Conservation (phyloP, 2,113 vertebrate genomes). For the Bucco capensis region DNA sequence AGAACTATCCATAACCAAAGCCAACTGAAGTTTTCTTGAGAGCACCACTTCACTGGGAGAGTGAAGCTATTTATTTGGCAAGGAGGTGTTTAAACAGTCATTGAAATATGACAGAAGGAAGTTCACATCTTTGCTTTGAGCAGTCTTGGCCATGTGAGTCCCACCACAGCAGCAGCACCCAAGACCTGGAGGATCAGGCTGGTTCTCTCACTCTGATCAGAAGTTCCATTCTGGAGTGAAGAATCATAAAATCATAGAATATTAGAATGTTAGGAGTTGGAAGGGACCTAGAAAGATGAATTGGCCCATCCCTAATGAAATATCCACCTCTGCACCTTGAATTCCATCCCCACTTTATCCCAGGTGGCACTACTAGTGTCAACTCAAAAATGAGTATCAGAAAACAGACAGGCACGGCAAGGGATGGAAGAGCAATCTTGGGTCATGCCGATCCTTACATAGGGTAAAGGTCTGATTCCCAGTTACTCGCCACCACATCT, state of each 20-base stretch:
- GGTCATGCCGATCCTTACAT: neutral
- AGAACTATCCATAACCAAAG: neutral
- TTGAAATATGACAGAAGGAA: neutral
- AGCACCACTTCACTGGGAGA: neutral
- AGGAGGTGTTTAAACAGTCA: neutral
- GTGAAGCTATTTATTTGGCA: neutral
- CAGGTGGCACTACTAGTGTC: neutral
- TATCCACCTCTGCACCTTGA: neutral
- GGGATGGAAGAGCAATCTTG: neutral
- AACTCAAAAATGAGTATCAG: neutral
- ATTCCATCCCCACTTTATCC: neutral
- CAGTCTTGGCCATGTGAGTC: neutral
- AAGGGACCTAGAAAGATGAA: too few species aligned
- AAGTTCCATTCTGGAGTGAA: neutral
- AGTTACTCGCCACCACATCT: neutral
- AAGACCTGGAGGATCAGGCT: neutral
- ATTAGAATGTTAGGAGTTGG: too few species aligned
- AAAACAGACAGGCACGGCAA: neutral
- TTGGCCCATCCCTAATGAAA: neutral
- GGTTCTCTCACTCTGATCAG: neutral
- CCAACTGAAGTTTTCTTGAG: neutral
- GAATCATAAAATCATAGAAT: too few species aligned
- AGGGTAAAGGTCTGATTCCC: too few species aligned
- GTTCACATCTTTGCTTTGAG: neutral
- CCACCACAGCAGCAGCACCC: neutral